Conservation (phyloP, 2,797 vertebrate species). For the Danionella dracula region DNA sequence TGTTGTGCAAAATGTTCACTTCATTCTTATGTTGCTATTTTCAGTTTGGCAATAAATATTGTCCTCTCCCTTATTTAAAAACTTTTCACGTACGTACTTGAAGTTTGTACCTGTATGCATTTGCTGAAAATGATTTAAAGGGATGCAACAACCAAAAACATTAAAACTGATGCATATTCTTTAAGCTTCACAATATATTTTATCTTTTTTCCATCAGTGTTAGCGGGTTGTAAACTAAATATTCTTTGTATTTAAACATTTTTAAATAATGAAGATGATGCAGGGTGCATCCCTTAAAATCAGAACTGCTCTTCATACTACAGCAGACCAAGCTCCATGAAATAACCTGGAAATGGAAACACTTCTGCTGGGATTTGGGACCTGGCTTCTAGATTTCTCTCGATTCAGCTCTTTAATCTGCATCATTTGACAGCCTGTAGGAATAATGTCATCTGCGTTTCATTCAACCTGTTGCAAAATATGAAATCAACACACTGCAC, state of each 20-base stretch:
- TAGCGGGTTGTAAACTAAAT: no score
- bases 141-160: no score
- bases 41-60: not conserved
- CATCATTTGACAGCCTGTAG: not conserved
- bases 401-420: not conserved
- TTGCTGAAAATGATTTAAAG: no score
- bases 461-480: no score
- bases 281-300: no score
- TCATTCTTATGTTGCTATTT: not conserved
- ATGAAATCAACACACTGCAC: no score
- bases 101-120: no score
- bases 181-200: no score
- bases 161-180: no score
- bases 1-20: not conserved
- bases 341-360: not conserved
- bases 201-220: no score
- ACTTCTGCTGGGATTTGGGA: not conserved
- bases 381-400: not conserved
- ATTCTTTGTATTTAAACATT: not conserved
- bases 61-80: not conserved
- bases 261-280: not conserved
- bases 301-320: not conserved
- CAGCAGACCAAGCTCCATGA: not conserved
- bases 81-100: no score
- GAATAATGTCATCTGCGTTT: not conserved